Conservation (phyloP, 2,797 vertebrate genomes). For the Hyperoplus immaculatus region DNA sequence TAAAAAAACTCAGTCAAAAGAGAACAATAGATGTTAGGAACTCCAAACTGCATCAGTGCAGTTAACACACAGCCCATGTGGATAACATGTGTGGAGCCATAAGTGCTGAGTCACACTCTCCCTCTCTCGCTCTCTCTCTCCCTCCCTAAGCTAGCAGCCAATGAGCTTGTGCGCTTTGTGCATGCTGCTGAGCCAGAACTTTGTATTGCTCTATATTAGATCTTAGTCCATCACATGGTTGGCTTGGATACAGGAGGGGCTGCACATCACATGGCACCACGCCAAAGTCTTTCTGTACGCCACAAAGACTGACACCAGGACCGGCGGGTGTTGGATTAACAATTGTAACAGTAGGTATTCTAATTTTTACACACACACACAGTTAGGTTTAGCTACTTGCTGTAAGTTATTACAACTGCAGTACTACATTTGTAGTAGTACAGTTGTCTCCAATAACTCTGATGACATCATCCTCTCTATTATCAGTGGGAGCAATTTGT, state of each 20-base stretch:
- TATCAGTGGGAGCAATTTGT: neutral
- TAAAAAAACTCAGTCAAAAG: neutral
- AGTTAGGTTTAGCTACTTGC: no score
- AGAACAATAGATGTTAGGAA: constrained; percentile 1
- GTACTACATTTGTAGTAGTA: no score
- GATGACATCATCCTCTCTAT: neutral
- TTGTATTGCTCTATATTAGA: constrained; percentile 36
- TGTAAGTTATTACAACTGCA: no score
- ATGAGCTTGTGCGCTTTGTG: constrained; percentile 51
- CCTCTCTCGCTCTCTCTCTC: constrained; percentile 35
- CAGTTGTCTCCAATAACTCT: no score
- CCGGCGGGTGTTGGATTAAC: neutral
- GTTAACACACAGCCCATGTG: constrained; percentile 25
- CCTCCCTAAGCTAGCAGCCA: constrained; percentile 62
- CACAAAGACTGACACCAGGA: neutral
- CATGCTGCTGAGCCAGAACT: constrained; percentile 63
- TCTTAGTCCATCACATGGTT: constrained; percentile 56
- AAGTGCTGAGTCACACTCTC: constrained; percentile 79
- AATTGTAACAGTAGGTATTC: neutral
- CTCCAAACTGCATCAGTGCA: constrained; percentile 11
- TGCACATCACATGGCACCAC: constrained; percentile 38
- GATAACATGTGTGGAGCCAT: constrained; percentile 41
- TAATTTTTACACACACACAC: no score
- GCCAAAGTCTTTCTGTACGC: constrained; percentile 22
- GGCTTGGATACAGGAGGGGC: neutral